A percentile compares a stretch with the other conserved stretches of the same genome.
Conservation (phyloP, 23 tunicate genomes). For the Styela clava region DNA sequence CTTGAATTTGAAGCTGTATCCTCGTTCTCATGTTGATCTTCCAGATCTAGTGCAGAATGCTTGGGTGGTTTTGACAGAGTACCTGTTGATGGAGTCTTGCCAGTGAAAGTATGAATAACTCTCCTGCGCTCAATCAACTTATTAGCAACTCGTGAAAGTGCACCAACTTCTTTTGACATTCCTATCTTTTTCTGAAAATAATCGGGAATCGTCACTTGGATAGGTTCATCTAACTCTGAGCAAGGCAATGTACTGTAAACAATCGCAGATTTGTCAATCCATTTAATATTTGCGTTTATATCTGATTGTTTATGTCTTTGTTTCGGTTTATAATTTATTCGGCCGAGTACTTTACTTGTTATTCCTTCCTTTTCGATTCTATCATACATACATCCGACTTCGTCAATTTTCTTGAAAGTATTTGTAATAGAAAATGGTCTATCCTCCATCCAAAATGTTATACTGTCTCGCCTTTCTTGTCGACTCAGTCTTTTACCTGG, state of each 20-base stretch:
- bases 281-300: constrained; percentile 1
- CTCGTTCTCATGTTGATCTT: not conserved
- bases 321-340: constrained; percentile 1
- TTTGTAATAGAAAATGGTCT: constrained; percentile 32
- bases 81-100: not conserved
- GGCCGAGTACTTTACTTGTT: constrained; percentile 24
- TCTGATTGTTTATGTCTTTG: not conserved
- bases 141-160: not conserved
- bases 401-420: not conserved
- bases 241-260: constrained; percentile 36
- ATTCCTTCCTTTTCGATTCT: constrained; percentile 48
- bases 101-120: not conserved
- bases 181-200: not conserved
- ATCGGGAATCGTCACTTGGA: constrained; percentile 29
- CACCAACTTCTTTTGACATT: not conserved
- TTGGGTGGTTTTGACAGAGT: not conserved
- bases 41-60: not conserved
- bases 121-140: not conserved
- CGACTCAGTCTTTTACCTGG: not conserved
- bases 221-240: constrained; percentile 16
- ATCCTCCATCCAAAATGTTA: constrained; percentile 51
- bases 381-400: constrained; percentile 41
- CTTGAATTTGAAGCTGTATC: not conserved
- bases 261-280: constrained; percentile 36
- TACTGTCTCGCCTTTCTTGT: constrained; percentile 1